Evolutionary conservation across 30 jellyfish, hydroid and myxozoan species (phyloP).

Genomic region (Pelagia noctiluca): DNA sequence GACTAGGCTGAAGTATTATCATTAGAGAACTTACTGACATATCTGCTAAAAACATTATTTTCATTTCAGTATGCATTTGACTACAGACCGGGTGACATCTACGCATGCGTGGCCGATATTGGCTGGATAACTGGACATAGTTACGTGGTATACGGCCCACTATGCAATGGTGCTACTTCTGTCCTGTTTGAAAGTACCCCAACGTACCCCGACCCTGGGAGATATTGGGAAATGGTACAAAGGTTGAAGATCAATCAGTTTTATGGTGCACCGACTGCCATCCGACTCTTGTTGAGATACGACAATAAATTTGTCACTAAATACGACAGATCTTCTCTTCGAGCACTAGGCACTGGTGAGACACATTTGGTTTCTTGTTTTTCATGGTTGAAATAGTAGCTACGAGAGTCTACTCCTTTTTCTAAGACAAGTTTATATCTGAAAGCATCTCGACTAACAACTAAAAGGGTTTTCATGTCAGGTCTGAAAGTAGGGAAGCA

Average conservation of each 20-base stretch:
- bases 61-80: slow-evolving; percentile 91
- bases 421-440: no score
- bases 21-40: no score
- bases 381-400: no score
- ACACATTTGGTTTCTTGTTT: no score
- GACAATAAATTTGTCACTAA: slow-evolving; percentile 89
- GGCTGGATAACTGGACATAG: slow-evolving; percentile 99
- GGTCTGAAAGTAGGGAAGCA: no score
- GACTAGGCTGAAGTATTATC: no score
- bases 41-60: no score
- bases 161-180: slow-evolving; percentile 94
- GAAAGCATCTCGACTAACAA: no score
- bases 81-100: slow-evolving; percentile 90
- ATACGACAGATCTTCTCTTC: slow-evolving; percentile 83
- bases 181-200: slow-evolving; percentile 98
- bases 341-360: slow-evolving; percentile 93
- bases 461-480: no score
- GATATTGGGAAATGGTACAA: slow-evolving; percentile 99
- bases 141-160: slow-evolving; percentile 98
- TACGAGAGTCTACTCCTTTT: no score
- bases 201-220: slow-evolving; percentile 95
- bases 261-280: slow-evolving; percentile 99
- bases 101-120: slow-evolving; percentile 98
- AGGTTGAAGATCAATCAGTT: slow-evolving; percentile 84
- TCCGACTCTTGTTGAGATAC: slow-evolving; percentile 80